Percentiles rank a stretch among this genome's conserved stretches.
These are phyloP conservation scores for Salvelinus sp. DNA, from an alignment of 2,113 vertebrate genomes.

Conservation along the genomic window DNA sequence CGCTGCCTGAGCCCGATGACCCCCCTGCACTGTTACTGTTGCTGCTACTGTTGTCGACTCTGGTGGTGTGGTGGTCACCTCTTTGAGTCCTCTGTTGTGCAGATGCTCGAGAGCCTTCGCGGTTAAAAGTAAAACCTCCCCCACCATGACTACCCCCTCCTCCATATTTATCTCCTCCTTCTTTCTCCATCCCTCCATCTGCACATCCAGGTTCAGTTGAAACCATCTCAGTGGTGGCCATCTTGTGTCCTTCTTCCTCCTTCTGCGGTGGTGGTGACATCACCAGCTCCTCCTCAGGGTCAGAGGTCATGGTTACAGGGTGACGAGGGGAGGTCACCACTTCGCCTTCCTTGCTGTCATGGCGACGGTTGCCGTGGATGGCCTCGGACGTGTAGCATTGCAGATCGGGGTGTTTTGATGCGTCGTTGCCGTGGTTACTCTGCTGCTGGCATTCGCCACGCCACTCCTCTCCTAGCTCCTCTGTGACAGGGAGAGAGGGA, in stretches of 20 bases:
- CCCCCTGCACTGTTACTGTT: no score
- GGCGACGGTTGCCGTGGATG: constrained; percentile 69
- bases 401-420: constrained; percentile 84
- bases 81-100: no score
- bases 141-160: no score
- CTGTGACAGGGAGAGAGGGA: constrained; percentile 23
- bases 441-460: constrained; percentile 74
- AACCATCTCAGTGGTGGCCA: constrained; percentile 7
- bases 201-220: constrained; percentile 19
- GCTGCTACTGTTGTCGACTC: background rate
- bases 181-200: background rate
- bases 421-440: constrained; percentile 56
- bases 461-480: constrained; percentile 57
- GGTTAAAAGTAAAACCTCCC: no score
- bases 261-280: constrained; percentile 23
- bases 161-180: background rate
- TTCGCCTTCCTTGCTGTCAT: constrained; percentile 65
- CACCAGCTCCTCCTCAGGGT: constrained; percentile 24
- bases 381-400: constrained; percentile 84
- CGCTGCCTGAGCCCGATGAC: background rate
- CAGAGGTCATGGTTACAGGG: background rate
- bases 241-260: background rate
- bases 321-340: constrained; percentile 18
- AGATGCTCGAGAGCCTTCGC: background rate
- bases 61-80: background rate